These are phyloP conservation scores for Nyctibius bracteatus DNA, from an alignment of 2,113 vertebrate genomes.

Conservation along the genomic window DNA sequence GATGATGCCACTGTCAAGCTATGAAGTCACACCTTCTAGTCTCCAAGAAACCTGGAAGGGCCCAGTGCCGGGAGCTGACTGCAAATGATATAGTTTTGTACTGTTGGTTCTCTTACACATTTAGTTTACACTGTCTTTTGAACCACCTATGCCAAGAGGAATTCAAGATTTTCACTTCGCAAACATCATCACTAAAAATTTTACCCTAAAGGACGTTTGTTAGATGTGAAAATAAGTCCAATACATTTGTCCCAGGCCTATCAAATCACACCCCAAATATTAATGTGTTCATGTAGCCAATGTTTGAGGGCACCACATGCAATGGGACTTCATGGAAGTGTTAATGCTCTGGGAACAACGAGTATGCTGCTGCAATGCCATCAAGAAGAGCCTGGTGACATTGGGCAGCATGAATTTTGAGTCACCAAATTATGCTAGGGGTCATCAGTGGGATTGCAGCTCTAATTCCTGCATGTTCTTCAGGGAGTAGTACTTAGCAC, in stretches of 20 bases:
- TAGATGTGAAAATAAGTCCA: not conserved
- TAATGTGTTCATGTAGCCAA: not conserved
- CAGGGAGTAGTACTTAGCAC: not conserved
- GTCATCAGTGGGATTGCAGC: not conserved
- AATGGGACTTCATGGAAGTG: not conserved
- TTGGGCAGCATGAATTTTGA: not conserved
- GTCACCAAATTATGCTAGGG: accelerated
- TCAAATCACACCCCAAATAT: not conserved
- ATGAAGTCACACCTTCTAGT: not conserved
- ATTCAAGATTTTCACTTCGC: not conserved
- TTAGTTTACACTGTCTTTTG: not conserved
- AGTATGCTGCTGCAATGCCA: not conserved
- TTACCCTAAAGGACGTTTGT: not conserved
- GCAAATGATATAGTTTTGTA: not conserved
- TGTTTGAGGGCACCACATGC: not conserved
- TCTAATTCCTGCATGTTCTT: not conserved
- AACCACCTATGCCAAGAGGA: not conserved
- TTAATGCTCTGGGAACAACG: not conserved
- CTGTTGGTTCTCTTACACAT: not conserved
- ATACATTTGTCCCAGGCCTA: not conserved
- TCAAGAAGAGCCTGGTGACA: not conserved
- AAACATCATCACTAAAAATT: not conserved
- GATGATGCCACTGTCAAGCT: not conserved
- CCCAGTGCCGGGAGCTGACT: not conserved
- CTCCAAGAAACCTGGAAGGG: not conserved